Base-by-base conservation (phyloP, 2,113 vertebrate species). In the Odocoileus virginianus region DNA sequence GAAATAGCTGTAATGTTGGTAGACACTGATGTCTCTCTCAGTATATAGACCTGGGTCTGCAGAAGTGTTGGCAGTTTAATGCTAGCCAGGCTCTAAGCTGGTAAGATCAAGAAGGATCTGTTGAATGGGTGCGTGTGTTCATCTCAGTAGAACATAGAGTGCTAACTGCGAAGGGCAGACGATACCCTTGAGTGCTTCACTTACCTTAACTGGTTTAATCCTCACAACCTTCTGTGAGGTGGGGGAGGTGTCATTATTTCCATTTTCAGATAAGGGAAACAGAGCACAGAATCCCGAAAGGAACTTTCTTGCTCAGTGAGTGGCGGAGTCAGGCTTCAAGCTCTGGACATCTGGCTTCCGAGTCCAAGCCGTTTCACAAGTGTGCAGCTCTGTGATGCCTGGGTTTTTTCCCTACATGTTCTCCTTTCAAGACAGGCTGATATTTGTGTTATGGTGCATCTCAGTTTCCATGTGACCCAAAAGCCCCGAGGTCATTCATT, bases 131-230 rank as follows among this genome's bases (percentile, higher is more conserved):
- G 0, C 10, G 0, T 64, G 9, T 27, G 25, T n/a, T 45, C 74
- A 15, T 40, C 23, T 85, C 47, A 2, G 16, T n/a, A 33, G 82
- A n/a, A 28, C 12, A 52, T 4, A 52, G n/a, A 50, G 13, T 58
- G 30, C 27, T n/a, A 45, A 30, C 9, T 36, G 1, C 1, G 0
- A 19, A 13, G 1, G 15, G 55, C 33, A 79, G 11, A 52, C 1
- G 43, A 36, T 58, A 1, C 52, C 45, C 17, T 57, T 52, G 30
- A 85, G 33, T 21, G 27, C 5, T 43, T 33, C 19, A 27, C 23
- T 1, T 45, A 9, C 11, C 21, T 21, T 28, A 78, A 30, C 12
- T 14, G 30, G 8, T 58, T 40, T 74, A 52, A 52, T 89, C 14
- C 17, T 89, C 7, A 45, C 58, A 58, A 5, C 50, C 33, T 14